These are phyloP conservation scores for Chrysochloris asiatica DNA, from an alignment of 2,113 vertebrate species.

Conservation along the genomic window DNA sequence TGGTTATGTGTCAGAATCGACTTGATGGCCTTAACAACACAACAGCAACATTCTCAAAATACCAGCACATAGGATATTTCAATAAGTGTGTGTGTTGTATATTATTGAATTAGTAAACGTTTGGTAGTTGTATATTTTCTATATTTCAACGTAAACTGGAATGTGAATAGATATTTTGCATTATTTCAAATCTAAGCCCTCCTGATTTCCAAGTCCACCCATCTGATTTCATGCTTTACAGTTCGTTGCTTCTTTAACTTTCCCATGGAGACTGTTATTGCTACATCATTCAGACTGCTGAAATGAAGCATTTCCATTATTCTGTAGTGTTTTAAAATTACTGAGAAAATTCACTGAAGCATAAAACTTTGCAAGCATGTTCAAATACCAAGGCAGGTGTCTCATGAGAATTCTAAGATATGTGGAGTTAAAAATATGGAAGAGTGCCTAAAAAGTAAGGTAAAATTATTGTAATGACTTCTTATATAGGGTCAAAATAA, in stretches of 20 bases:
- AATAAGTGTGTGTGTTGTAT: neutral
- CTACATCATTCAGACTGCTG: neutral
- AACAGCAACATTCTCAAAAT: neutral
- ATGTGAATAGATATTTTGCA: neutral
- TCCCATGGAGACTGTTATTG: neutral
- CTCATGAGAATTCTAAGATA: neutral
- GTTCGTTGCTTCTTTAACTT: conserved; percentile 18
- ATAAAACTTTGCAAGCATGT: conserved; percentile 28
- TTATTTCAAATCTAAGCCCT: conserved; percentile 36
- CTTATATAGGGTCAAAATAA: neutral
- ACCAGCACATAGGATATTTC: neutral
- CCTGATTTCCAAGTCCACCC: neutral
- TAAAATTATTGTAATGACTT: neutral
- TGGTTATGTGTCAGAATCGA: too few species aligned
- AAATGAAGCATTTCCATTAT: conserved; percentile 47
- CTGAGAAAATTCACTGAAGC: conserved; percentile 38
- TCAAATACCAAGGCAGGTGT: neutral
- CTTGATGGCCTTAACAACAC: too few species aligned
- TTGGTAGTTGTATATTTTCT: neutral
- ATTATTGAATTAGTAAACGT: neutral
- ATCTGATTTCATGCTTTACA: conserved; percentile 52
- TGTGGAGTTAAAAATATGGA: neutral
- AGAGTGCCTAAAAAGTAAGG: neutral
- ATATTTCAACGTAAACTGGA: conserved; percentile 36
- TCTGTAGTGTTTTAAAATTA: conserved; percentile 26